These are phyloP conservation scores for Silurus meridionalis DNA, from an alignment of 2,113 vertebrate species.

Conservation along the genomic window DNA sequence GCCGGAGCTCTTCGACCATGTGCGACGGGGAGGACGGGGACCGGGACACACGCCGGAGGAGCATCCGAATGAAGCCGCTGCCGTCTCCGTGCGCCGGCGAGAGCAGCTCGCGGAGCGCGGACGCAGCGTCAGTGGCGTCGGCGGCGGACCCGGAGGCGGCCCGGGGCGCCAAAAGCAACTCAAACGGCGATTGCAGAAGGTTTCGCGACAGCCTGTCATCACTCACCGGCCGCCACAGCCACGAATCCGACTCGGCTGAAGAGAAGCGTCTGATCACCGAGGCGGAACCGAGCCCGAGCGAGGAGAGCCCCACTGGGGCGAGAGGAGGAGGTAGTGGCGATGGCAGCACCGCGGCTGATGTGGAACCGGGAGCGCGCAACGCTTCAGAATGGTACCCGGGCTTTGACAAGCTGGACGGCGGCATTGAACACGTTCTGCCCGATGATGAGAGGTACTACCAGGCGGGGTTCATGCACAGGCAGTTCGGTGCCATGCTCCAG, in stretches of 20 bases:
- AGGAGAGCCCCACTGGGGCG: constrained; percentile 81
- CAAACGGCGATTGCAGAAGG: constrained; percentile 95
- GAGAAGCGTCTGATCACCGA: constrained; percentile 90
- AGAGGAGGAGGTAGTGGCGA: constrained; percentile 65
- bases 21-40: constrained; percentile 86
- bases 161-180: constrained; percentile 83
- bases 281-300: constrained; percentile 80
- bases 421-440: constrained; percentile 87
- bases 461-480: constrained; percentile 94
- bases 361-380: constrained; percentile 53
- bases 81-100: constrained; percentile 78
- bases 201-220: constrained; percentile 95
- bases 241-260: constrained; percentile 87
- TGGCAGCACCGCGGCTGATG: constrained; percentile 54
- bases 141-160: constrained; percentile 87
- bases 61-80: constrained; percentile 90
- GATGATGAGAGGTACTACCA: constrained; percentile 91
- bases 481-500: constrained; percentile 96
- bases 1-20: constrained; percentile 89
- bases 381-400: constrained; percentile 74
- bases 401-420: constrained; percentile 87
- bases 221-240: constrained; percentile 85
- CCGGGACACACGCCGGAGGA: constrained; percentile 89
- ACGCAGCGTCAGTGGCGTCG: constrained; percentile 77
- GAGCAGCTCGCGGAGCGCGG: constrained; percentile 69